These are phyloP conservation scores for Camelus bactrianus DNA, from an alignment of 2,113 vertebrate species.

Conservation along the genomic window DNA sequence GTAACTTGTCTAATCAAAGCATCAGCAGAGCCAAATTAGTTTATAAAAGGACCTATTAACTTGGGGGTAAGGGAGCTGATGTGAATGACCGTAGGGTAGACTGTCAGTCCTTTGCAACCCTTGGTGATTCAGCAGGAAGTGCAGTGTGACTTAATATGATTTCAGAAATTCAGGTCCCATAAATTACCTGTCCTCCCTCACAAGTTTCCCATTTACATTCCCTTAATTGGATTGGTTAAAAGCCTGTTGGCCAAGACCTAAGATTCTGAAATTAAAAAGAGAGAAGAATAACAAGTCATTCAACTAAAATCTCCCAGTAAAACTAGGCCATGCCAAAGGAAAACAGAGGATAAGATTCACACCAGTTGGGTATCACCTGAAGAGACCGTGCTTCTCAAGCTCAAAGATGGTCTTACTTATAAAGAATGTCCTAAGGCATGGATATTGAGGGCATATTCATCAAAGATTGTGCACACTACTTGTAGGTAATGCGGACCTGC, in stretches of 20 bases:
- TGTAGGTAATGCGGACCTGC: background rate
- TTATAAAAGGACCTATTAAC: background rate
- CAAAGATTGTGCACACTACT: background rate
- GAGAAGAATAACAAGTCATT: background rate
- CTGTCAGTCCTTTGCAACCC: background rate
- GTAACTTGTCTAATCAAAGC: background rate
- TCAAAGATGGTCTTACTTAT: background rate
- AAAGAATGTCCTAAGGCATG: background rate
- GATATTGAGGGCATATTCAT: background rate
- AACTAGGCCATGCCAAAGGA: slow-evolving; percentile 23
- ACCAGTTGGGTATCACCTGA: background rate
- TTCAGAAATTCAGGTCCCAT: slow-evolving; percentile 14
- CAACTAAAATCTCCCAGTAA: slow-evolving; percentile 16
- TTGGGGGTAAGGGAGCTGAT: background rate
- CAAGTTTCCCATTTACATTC: background rate
- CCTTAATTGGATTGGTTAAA: slow-evolving; percentile 17
- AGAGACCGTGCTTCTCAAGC: background rate
- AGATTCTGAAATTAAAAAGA: slow-evolving; percentile 41
- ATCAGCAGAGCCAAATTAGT: background rate
- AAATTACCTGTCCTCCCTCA: background rate
- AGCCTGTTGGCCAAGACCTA: background rate
- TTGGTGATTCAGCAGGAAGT: background rate
- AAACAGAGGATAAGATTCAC: slow-evolving; percentile 34
- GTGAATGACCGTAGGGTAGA: background rate
- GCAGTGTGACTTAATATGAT: background rate